Base-by-base conservation (phyloP, 2,888 invertebrate genomes). In the Pheosia gnoma region DNA sequence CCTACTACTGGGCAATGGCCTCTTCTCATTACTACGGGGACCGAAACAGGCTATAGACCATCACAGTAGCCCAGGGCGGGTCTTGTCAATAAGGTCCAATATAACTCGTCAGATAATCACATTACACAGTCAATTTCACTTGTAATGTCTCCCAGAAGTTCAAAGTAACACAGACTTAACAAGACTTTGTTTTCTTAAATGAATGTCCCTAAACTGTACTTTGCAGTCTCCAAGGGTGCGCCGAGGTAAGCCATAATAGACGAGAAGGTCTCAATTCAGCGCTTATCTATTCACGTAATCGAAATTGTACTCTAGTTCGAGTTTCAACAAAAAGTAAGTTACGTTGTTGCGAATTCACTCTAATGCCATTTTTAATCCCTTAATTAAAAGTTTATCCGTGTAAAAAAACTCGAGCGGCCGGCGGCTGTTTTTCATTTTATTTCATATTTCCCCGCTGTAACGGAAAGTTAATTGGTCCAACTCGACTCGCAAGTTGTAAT, bases 331-430 rank as follows among this genome's bases (percentile, higher is more conserved):
- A 86, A 81, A 81, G 70, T 85, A 89, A 88, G 85, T 88, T 87
- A 86, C 86, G 85, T 86, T 89, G 87, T 88, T 86, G 79, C 86
- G 75, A 90, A 86, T 90, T 89, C 85, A 80, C 83, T 90, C 82
- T 90, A 90, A 91, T 93, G 91, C 90, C 92, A 92, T 91, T 91
- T 93, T 92, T 92, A 91, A 92, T 91, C 90, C 92, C 89, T 91
- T 93, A 92, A 92, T 93, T 93, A 93, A 93, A 93, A 93, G 89
- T 93, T 93, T 85, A 77, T 68, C 84, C 73, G 80, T 82, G 84
- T 84, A 89, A 89, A 88, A 25, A 83, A 90, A 86, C 80, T 79
- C 81, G 66, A 73, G 68, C 76, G 79, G 83, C 87, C 84, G 82
- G 82, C 78, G 86, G 89, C 86, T 87, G 88, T 90, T 90, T 90